Evolutionary conservation across 2,888 invertebrate species (phyloP), one percentile per base, ranked within the genome.

Genomic region (Caenorhabditis becei): DNA sequence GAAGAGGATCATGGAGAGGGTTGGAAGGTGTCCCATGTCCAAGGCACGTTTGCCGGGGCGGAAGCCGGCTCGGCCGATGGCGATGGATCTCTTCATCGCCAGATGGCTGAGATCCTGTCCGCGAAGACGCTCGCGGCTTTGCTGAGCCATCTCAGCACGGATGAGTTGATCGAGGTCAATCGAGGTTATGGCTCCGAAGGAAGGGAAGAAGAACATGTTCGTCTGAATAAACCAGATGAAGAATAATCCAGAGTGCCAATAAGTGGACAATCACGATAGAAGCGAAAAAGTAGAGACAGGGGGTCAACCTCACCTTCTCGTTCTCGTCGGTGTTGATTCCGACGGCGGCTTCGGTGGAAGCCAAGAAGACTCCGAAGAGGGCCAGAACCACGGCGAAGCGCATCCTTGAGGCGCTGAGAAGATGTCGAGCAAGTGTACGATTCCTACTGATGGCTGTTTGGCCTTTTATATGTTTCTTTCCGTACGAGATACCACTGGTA

Each of bases 31-130:
- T 18, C 79, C 75, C 47, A 71, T n/a, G 24, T 56, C 67, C 8
- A 65, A 7, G 11, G 75, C 35, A 5, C 83, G 70, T 32, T 83
- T 83, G 32, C 83, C 81, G 4, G 81, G 83, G 14, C 83, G 53
- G 51, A 83, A 83, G 18, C 70, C 59, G n/a, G 61, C 56, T 4
- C 82, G 65, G 11, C 82, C 82, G 51, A 77, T 49, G 1, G 77
- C 77, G 24, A 69, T 56, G 14, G 67, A 67, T 18, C 41, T 28
- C 18, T 77, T 77, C 72, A 72, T 72, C n/a, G 56, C 11, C 8
- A 61, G 62, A 14, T 61, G 37, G 63, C 81, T 10, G 77, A 82
- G 41, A 77, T 82, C 49, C 79, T 65, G 37, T 65, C 65, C 28
- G 49, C 47, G 54, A 18, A 44, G 49, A 4, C 44, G 54, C n/a